Evolutionary conservation across 2,888 invertebrate species (phyloP).

Genomic region (Zaprionus lineosus): DNA sequence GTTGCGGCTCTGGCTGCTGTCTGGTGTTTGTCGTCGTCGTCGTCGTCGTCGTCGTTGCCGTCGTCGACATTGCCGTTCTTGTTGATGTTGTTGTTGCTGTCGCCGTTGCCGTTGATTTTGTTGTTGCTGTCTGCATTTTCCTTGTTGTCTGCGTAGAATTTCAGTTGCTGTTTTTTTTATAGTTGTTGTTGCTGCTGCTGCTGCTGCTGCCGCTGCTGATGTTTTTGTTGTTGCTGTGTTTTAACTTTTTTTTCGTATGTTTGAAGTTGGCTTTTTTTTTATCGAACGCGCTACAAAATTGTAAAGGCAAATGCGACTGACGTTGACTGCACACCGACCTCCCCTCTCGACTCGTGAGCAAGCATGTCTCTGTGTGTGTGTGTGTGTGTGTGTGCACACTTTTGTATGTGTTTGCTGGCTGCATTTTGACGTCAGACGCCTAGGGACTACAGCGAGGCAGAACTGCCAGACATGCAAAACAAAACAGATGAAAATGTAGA

Average conservation of each 20-base stretch:
- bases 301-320: constrained; percentile 64
- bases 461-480: constrained; percentile 62
- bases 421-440: constrained; percentile 73
- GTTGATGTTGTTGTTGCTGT: constrained; percentile 40
- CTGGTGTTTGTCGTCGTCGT: constrained; percentile 49
- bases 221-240: constrained; percentile 37
- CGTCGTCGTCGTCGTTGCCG: constrained; percentile 31
- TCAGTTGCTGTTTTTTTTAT: constrained; percentile 29
- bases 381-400: constrained; percentile 8
- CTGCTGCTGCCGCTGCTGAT: no score
- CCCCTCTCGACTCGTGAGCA: constrained; percentile 33
- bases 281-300: constrained; percentile 70
- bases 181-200: constrained; percentile 36
- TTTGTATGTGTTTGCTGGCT: constrained; percentile 41
- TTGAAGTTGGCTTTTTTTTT: constrained; percentile 62
- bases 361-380: constrained; percentile 10
- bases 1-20: constrained; percentile 43
- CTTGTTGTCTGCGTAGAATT: no score
- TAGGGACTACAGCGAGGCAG: constrained; percentile 47
- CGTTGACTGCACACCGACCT: constrained; percentile 29
- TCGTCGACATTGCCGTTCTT: constrained; percentile 33
- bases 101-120: constrained; percentile 47
- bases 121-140: constrained; percentile 69
- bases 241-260: constrained; percentile 39
- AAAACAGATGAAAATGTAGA: constrained; percentile 39